Percentiles rank a stretch among this genome's conserved stretches.
phyloP scores from a whole-genome alignment of 2,113 vertebrate genomes.

The Heterochromis multidens region DNA sequence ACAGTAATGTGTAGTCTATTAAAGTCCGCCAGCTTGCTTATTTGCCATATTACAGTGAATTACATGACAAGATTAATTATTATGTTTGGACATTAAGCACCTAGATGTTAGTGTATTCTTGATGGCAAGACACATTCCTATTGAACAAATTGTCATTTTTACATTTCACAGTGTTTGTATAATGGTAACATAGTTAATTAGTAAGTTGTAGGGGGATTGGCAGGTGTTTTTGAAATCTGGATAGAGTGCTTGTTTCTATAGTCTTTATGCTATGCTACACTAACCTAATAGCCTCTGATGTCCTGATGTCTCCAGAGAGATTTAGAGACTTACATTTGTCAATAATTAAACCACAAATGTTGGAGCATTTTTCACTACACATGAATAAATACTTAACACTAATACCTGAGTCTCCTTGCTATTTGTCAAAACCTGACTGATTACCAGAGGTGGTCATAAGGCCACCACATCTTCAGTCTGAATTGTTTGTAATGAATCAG shows the following conservation, averaged over 20 bases:
- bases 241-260: no score
- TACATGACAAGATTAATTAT: neutral
- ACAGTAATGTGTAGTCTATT: neutral
- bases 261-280: no score
- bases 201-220: no score
- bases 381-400: neutral
- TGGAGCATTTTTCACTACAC: neutral
- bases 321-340: neutral
- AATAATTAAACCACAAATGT: neutral
- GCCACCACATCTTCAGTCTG: neutral
- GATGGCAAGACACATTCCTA: neutral
- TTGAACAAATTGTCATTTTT: neutral
- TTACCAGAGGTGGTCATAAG: neutral
- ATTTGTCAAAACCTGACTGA: neutral
- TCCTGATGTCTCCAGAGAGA: neutral
- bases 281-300: neutral
- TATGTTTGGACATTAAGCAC: neutral
- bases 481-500: neutral
- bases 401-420: neutral
- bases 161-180: neutral
- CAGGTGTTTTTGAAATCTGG: no score
- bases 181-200: neutral
- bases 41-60: neutral
- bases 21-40: neutral
- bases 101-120: neutral